phyloP scores from a whole-genome alignment of 2,113 vertebrate genomes.

The Alligator mississippiensis region DNA sequence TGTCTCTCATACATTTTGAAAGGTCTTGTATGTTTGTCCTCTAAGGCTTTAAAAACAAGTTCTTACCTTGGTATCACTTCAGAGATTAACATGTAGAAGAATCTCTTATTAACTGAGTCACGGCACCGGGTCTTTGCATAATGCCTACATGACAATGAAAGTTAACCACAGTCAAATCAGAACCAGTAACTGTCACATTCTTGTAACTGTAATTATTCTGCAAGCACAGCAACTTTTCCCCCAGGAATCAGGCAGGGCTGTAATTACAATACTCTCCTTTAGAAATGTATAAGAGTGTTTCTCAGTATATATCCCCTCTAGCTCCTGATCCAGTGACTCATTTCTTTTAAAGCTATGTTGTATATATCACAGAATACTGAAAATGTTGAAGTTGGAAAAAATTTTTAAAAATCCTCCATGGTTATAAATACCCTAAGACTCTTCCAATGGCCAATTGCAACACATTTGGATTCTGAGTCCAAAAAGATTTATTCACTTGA shows the following conservation, averaged over 20 bases:
- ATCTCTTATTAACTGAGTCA: background rate
- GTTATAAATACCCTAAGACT: background rate
- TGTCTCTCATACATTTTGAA: background rate
- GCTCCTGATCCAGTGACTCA: background rate
- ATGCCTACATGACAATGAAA: background rate
- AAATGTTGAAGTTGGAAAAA: background rate
- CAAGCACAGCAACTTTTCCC: background rate
- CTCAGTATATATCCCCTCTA: background rate
- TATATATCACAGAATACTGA: background rate
- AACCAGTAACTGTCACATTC: background rate
- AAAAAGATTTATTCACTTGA: background rate
- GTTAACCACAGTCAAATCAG: background rate
- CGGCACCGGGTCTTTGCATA: constrained; percentile 12
- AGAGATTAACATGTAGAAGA: background rate
- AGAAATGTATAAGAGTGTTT: background rate
- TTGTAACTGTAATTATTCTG: background rate
- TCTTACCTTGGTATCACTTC: background rate
- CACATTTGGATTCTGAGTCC: background rate
- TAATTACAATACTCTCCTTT: background rate
- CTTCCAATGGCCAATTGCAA: background rate
- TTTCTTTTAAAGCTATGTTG: background rate
- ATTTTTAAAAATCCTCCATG: background rate
- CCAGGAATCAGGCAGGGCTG: background rate
- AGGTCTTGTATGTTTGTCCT: background rate
- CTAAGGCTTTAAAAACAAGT: background rate